Base-by-base conservation (phyloP, 2,113 vertebrate genomes). In the Rhipidura dahli region DNA sequence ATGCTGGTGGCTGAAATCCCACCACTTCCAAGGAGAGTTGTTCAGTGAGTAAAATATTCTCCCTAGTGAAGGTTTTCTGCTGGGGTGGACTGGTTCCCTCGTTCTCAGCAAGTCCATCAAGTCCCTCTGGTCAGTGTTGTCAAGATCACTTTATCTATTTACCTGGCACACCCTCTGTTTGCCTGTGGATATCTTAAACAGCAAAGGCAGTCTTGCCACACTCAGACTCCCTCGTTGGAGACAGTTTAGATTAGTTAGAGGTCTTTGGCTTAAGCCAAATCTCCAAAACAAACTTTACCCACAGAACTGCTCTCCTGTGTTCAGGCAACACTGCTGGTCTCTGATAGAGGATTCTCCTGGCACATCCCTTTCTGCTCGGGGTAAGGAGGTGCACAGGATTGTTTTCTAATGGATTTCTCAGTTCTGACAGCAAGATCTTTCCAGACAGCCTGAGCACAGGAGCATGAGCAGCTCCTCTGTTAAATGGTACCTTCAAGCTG, bases 91-190 rank as follows among this genome's bases (percentile, higher is more conserved):
- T 40, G 42, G 30, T 42, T 83, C 26, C 33, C 87, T 77, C 8
- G 1, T 57, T 89, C 61, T 72, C 49, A 92, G 64, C 21, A 64
- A 86, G 51, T 27, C 61, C 68, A 68, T 82, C 73, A 53, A 50
- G 70, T 30, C 83, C 30, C 60, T 87, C 35, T 24, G 42, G 78
- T 70, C 84, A 80, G 45, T 66, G 66, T 6, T 95, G 82, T 71
- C 80, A 31, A 81, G 64, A 78, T 64, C 49, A 40, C 83, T 90
- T 89, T 6, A 94, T 87, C 68, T 81, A 13, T 88, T 94, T 93
- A 95, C 45, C 70, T 77, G 75, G 87, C 78, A 90, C 73, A 61
- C 78, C 78, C 63, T 90, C 66, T 89, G 60, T 68, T 92, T 94
- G 89, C 63, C 66, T 69, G 70, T 35, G 59, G 59, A 26, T 73